Conservation (phyloP, 2,797 vertebrate species). For the Cercopithecus mitis region DNA sequence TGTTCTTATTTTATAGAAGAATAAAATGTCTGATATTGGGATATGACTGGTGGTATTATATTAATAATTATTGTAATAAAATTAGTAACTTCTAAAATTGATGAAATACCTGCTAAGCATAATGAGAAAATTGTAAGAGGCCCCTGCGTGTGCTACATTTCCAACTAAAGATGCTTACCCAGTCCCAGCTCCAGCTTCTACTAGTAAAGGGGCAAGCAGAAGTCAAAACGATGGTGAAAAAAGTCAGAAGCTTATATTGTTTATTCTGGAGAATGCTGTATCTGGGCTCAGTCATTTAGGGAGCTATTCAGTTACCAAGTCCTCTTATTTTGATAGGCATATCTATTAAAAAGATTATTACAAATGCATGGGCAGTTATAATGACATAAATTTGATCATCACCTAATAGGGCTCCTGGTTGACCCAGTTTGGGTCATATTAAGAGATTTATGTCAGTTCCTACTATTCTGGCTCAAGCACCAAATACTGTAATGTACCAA, state of each 20-base stretch:
- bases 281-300: not conserved
- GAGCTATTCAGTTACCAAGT: not conserved
- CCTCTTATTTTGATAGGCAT: not conserved
- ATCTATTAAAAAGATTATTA: not conserved
- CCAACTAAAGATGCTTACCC: not conserved
- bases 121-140: not conserved
- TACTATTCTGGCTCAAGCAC: constrained; percentile 40
- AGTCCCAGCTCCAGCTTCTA: not conserved
- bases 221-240: not conserved
- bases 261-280: not conserved
- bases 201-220: not conserved
- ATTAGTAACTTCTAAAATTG: not conserved
- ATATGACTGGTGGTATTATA: not conserved
- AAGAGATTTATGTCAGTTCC: constrained; percentile 71
- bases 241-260: not conserved
- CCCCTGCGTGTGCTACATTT: not conserved
- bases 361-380: accelerated
- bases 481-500: constrained; percentile 79
- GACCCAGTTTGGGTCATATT: constrained; percentile 71
- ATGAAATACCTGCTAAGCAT: not conserved
- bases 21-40: not conserved
- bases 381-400: not conserved
- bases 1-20: not conserved
- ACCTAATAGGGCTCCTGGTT: accelerated
- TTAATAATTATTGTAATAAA: not conserved